These are phyloP conservation scores for Agrotis exclamationis DNA, from an alignment of 2,888 invertebrate species.

Conservation along the genomic window DNA sequence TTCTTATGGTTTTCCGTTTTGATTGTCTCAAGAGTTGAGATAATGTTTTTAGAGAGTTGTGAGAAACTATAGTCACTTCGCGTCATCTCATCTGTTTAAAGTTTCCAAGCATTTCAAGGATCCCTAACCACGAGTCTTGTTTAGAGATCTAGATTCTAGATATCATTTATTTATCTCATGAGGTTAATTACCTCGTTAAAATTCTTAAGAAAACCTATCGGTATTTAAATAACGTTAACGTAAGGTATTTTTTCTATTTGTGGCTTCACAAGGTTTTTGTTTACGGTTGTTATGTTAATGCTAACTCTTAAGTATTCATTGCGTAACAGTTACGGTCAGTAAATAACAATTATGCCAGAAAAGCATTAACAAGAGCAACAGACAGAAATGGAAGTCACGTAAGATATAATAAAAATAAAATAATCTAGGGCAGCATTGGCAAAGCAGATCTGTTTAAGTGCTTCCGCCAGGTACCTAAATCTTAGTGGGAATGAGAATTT, in stretches of 20 bases:
- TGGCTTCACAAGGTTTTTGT: conserved; percentile 42
- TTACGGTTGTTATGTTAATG: conserved; percentile 50
- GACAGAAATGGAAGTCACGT: conserved; percentile 60
- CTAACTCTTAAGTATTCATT: conserved; percentile 45
- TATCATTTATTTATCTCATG: conserved; percentile 6
- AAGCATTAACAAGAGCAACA: conserved; percentile 51
- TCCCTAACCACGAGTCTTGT: neutral
- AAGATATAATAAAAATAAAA: conserved; percentile 60
- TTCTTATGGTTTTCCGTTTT: conserved; percentile 32
- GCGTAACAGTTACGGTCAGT: conserved; percentile 54
- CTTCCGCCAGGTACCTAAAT: conserved; percentile 29
- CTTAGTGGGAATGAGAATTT: conserved; percentile 41
- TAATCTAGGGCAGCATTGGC: conserved; percentile 61
- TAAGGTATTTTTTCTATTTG: conserved; percentile 15
- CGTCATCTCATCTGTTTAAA: conserved; percentile 22
- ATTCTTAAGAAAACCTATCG: conserved; percentile 3
- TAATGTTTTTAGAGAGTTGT: conserved; percentile 48
- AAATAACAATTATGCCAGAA: conserved; percentile 50
- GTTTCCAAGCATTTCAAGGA: conserved; percentile 23
- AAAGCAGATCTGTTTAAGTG: conserved; percentile 46
- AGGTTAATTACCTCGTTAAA: conserved; percentile 33
- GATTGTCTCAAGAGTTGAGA: conserved; percentile 33
- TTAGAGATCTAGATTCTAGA: neutral
- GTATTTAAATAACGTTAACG: conserved; percentile 32
- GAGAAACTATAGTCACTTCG: conserved; percentile 30